Conservation (phyloP, 2,797 vertebrate genomes). For the Alexandromys oeconomus region DNA sequence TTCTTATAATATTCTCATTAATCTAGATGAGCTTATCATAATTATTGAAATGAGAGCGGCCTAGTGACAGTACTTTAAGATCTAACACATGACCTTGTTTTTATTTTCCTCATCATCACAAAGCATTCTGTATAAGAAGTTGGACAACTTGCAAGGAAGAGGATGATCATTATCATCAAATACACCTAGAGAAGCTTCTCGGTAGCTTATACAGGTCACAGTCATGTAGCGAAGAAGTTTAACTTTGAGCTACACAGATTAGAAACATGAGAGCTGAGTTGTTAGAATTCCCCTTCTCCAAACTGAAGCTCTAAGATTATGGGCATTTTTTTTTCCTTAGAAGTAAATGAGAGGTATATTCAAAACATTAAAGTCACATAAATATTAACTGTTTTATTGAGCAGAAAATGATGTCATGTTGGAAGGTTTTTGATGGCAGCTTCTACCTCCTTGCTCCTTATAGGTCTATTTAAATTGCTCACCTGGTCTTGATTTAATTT, state of each 20-base stretch:
- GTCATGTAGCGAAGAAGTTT: neutral
- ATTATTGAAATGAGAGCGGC: neutral
- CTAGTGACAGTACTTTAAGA: neutral
- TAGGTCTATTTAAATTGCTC: no score
- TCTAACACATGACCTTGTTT: neutral
- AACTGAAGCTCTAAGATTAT: neutral
- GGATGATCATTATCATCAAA: neutral
- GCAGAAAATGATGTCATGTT: neutral
- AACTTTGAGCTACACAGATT: neutral
- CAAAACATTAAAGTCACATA: neutral
- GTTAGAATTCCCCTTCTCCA: neutral
- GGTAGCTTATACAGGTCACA: accelerated
- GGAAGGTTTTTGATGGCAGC: no score
- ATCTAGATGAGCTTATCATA: neutral
- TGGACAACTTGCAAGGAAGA: neutral
- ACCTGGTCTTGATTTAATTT: no score
- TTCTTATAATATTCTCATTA: neutral
- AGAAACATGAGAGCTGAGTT: neutral
- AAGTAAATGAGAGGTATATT: neutral
- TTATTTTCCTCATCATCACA: neutral
- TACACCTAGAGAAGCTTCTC: neutral
- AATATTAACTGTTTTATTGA: neutral
- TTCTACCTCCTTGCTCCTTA: no score
- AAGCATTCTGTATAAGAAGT: neutral
- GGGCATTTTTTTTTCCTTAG: neutral